phyloP scores from a whole-genome alignment of 1,140 invertebrate genomes.

The Paraescarpia echinospica region DNA sequence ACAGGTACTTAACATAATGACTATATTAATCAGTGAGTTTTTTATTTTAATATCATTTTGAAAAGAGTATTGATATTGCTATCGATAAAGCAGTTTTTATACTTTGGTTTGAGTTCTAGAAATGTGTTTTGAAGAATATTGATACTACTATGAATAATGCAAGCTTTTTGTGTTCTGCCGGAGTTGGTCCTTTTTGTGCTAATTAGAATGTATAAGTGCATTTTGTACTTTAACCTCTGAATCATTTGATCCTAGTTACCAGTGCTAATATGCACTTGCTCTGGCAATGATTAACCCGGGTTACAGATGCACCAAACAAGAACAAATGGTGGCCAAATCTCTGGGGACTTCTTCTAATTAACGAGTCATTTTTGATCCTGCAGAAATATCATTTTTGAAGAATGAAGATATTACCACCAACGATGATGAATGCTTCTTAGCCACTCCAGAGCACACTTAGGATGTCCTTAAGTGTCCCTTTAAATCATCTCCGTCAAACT shows the following conservation, averaged over 20 bases:
- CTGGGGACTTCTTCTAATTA: background rate
- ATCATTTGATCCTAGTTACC: background rate
- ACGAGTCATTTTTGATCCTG: background rate
- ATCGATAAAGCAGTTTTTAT: background rate
- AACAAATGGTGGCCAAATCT: background rate
- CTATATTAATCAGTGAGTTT: background rate
- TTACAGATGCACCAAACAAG: background rate
- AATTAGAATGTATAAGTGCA: background rate
- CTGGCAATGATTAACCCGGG: background rate
- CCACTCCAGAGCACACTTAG: background rate
- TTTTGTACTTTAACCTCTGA: background rate
- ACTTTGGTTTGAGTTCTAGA: too few species aligned
- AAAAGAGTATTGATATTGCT: background rate
- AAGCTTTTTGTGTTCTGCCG: background rate
- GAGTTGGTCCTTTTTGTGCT: background rate
- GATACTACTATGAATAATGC: background rate
- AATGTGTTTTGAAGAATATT: background rate
- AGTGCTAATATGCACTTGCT: background rate
- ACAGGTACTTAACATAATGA: background rate
- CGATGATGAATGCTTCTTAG: background rate
- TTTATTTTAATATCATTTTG: background rate
- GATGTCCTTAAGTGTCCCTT: background rate
- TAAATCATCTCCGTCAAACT: background rate
- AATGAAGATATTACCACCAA: background rate
- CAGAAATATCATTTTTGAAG: background rate